Evolutionary conservation across 2,797 vertebrate genomes (phyloP).

Genomic region (Mastacembelus armatus): DNA sequence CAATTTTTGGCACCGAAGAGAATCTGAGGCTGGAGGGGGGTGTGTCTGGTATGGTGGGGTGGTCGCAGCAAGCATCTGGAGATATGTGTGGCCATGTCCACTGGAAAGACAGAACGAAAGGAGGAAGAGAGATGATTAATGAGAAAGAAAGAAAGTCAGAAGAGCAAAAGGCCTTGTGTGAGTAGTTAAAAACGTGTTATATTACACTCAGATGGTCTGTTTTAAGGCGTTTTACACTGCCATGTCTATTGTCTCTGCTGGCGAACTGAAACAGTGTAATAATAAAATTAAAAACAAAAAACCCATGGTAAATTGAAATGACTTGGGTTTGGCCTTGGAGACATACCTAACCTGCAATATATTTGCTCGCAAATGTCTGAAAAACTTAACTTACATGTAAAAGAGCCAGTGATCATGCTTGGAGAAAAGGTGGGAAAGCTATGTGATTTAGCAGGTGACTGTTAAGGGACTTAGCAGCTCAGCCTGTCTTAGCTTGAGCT

Average conservation of each 20-base stretch:
- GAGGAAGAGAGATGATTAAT: conserved; percentile 51
- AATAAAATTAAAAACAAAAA: conserved; percentile 66
- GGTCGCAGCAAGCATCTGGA: conserved; percentile 75
- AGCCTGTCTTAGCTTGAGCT: conserved; percentile 70
- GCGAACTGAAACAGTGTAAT: conserved; percentile 62
- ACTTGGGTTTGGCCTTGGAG: conserved; percentile 62
- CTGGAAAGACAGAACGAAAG: conserved; percentile 41
- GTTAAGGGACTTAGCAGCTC: conserved; percentile 65
- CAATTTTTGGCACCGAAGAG: conserved; percentile 77
- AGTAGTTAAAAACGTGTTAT: conserved; percentile 29
- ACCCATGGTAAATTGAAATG: conserved; percentile 71
- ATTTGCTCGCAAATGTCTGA: conserved; percentile 61
- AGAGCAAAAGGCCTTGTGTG: conserved; percentile 31
- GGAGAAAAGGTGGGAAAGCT: conserved; percentile 64
- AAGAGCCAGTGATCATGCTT: conserved; percentile 53
- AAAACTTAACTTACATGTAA: conserved; percentile 56
- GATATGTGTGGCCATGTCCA: conserved; percentile 72
- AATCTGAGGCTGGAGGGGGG: conserved; percentile 70
- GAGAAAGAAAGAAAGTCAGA: conserved; percentile 43
- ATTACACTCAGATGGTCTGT: conserved; percentile 51
- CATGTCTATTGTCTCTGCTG: conserved; percentile 55
- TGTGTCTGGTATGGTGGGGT: conserved; percentile 71
- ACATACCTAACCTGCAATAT: conserved; percentile 56
- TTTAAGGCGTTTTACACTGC: conserved; percentile 57
- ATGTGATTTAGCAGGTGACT: conserved; percentile 80